Percentiles rank a stretch among this genome's conserved stretches.
phyloP scores from a whole-genome alignment of 1,140 invertebrate species.

The Camponotus pennsylvanicus region DNA sequence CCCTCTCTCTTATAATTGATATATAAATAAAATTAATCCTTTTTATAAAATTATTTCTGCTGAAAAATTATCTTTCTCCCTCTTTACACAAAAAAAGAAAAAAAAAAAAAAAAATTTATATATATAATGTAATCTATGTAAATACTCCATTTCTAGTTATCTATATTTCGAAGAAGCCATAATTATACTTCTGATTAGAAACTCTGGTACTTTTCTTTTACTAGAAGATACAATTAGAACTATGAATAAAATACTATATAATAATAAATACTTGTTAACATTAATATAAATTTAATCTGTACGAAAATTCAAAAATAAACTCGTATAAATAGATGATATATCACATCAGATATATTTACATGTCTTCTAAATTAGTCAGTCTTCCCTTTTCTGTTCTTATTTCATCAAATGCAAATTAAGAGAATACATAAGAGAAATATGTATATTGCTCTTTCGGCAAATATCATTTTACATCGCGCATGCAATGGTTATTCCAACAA shows the following conservation, averaged over 20 bases:
- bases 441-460: neutral
- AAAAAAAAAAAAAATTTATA: too few species aligned
- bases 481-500: slow-evolving; percentile 4
- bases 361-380: neutral
- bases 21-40: too few species aligned
- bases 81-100: too few species aligned
- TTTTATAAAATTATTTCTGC: neutral
- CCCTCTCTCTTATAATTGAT: too few species aligned
- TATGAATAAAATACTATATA: too few species aligned
- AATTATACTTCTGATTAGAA: neutral
- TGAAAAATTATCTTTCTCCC: neutral
- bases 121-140: neutral
- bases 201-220: neutral
- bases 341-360: neutral
- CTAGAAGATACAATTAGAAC: too few species aligned
- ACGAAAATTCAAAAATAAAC: too few species aligned
- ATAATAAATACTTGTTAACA: too few species aligned
- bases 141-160: neutral
- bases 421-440: neutral
- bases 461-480: neutral
- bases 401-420: neutral
- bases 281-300: too few species aligned
- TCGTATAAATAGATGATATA: too few species aligned
- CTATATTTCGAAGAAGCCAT: neutral
- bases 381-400: neutral